Base-by-base conservation (phyloP, 2,113 vertebrate genomes). In the Sardina pilchardus region DNA sequence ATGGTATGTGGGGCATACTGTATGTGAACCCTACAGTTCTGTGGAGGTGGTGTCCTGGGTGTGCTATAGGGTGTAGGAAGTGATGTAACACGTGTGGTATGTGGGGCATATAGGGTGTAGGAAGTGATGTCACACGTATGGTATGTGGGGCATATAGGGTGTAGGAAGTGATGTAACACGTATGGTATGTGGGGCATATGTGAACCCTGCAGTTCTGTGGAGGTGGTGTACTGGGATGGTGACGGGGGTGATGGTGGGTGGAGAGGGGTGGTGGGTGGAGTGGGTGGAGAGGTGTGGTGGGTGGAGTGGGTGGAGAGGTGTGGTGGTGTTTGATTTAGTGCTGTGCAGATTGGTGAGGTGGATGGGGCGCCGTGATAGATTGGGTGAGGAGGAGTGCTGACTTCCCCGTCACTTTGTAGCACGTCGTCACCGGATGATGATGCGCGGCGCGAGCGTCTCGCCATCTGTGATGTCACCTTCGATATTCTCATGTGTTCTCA, bases 141-240 rank as follows among this genome's bases (percentile, higher is more conserved):
- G 95, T 94, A 95, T 75, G 10, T 16, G 30, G 67, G 14, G 71
- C 26, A 36, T 10, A 16, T 36, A n/a, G n/a, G n/a, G n/a, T n/a
- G n/a, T n/a, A n/a, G n/a, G n/a, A n/a, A n/a, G 93, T 90, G 87
- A 92, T 95, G 95, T 96, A 94, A 94, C 92, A 75, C 7, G 26
- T 36, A 34, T 3, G 67, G 26, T 71, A 9, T 75, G 10, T 16
- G 30, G 67, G 14, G 71, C 26, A 36, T 10, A 16, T 36, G 30
- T 3, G 21, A 71, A 7, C 5, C 56, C 56, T 59, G 56, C 24
- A 59, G n/a, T 12, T 30, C 63, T 67, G 63, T 9, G 63, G 26
- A 16, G 63, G 34, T 4, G 14, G 71, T 78, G 63, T 12, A 26
- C 63, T 30, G 63, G 63, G 63, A 30, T 71, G n/a, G 26, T 30